Evolutionary conservation across 2,888 invertebrate genomes (phyloP), one percentile per base, ranked within the genome.

Genomic region (Hartigia nigra): DNA sequence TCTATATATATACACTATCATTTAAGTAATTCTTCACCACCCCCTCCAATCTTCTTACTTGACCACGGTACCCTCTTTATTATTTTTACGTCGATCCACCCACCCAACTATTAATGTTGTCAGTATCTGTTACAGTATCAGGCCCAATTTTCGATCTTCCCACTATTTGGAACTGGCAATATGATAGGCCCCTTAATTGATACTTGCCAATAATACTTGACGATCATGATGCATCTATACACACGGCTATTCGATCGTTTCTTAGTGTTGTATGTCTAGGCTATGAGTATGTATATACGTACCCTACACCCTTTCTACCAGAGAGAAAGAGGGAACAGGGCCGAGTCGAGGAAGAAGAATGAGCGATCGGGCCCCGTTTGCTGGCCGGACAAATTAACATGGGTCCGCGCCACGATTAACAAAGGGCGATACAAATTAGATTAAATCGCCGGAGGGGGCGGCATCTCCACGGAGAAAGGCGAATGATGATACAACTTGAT

Each of bases 391-490:
- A 90, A 90, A 90, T 90, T 89, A 90, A 88, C 89, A 87, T 85
- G 88, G 86, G 86, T 23, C 83, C 84, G 84, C 84, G 85, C 83
- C 85, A 86, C 89, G 90, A 91, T 90, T 88, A 90, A 91, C 91
- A 91, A 91, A 91, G 89, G 87, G 86, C 88, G 89, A 91, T 91
- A 91, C 91, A 91, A 91, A 91, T 91, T 91, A 91, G 91, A 91
- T 91, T 91, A 91, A 91, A 91, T 88, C 90, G 91, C 91, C 90
- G 83, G 87, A 89, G 90, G 91, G 90, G 90, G 89, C 91, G 91
- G 91, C 91, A 87, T 89, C 87, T 87, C 84, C 84, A 84, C 82
- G 84, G 84, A 85, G 88, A 87, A 88, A 88, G 88, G 86, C 87
- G 87, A 89, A 89, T 88, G 90, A 90, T 90, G 90, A 91, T 90